Percentiles rank a stretch among this genome's conserved stretches.
These are phyloP conservation scores for Lithophane socia DNA, from an alignment of 2,888 invertebrate species.

Conservation along the genomic window DNA sequence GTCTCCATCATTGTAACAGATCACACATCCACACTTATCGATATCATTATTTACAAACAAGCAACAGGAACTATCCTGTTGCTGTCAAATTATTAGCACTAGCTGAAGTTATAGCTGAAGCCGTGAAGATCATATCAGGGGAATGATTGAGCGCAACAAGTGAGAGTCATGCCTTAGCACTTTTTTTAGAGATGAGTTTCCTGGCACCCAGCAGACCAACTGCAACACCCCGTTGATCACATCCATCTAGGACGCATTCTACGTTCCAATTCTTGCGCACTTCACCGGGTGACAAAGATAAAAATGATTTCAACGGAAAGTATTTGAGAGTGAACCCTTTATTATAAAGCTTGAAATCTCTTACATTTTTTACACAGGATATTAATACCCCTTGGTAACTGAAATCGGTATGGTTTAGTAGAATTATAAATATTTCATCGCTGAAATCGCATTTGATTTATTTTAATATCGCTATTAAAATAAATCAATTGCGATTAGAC, in stretches of 20 bases:
- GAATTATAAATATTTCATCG: conserved; percentile 6
- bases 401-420: conserved; percentile 1
- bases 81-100: too few species aligned
- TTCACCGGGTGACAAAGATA: neutral
- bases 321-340: neutral
- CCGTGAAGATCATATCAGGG: conserved; percentile 17
- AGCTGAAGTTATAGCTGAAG: conserved; percentile 28
- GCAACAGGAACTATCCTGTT: conserved; percentile 4
- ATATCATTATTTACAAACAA: conserved; percentile 47
- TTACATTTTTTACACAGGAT: neutral
- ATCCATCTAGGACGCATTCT: neutral
- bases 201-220: neutral
- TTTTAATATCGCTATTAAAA: conserved; percentile 4
- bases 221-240: neutral
- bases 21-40: conserved; percentile 50
- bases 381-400: neutral
- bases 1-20: conserved; percentile 47
- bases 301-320: neutral
- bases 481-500: conserved; percentile 31
- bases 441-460: too few species aligned
- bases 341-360: neutral
- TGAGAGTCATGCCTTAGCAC: neutral
- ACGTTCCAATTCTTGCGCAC: neutral
- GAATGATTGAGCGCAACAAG: conserved; percentile 27
- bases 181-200: conserved; percentile 11